phyloP scores from a whole-genome alignment of 2,113 vertebrate species.

The Melanerpes formicivorus region DNA sequence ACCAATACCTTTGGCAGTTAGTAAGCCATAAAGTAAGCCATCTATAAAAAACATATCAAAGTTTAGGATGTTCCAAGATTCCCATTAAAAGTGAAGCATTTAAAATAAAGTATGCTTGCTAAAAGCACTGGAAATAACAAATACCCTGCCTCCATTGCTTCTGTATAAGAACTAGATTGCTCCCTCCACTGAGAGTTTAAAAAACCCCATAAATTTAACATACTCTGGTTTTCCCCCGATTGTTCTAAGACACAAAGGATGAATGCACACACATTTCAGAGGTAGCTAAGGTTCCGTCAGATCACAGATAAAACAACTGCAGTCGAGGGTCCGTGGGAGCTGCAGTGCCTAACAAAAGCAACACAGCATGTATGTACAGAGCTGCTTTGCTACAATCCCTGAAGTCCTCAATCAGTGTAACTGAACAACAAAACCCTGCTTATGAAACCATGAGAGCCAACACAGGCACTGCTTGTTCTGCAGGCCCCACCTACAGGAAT shows the following conservation, averaged over 20 bases:
- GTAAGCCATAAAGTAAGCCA: not conserved
- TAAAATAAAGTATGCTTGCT: not conserved
- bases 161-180: not conserved
- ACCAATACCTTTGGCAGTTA: not conserved
- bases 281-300: not conserved
- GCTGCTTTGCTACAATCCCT: constrained; percentile 38
- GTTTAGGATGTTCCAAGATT: not conserved
- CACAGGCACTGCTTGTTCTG: constrained; percentile 57
- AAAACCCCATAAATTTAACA: not conserved
- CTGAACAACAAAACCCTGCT: constrained; percentile 55
- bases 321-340: constrained; percentile 1
- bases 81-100: not conserved
- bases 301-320: constrained; percentile 12
- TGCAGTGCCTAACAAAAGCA: constrained; percentile 3
- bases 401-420: constrained; percentile 48
- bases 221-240: not conserved
- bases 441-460: constrained; percentile 50
- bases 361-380: constrained; percentile 46
- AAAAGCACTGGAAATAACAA: not conserved
- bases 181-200: not conserved
- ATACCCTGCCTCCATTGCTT: not conserved
- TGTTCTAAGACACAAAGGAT: not conserved
- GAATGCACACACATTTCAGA: not conserved
- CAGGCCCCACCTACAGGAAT: constrained; percentile 53
- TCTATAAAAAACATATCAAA: not conserved